Conservation (phyloP, 1,140 invertebrate genomes). For the Caenorhabditis tropicalis region DNA sequence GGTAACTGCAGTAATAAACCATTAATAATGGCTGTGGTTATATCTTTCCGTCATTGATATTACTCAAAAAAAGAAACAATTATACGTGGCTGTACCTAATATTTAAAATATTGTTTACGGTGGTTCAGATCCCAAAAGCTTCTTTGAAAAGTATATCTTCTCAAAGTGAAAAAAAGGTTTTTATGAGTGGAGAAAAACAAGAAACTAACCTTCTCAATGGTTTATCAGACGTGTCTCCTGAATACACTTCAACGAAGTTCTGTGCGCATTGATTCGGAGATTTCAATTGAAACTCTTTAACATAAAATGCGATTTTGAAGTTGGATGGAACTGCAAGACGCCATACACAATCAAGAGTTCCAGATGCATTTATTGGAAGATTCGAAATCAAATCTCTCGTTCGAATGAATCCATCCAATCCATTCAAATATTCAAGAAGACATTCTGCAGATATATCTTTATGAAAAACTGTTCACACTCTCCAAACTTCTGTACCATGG, state of each 20-base stretch:
- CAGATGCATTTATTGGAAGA: conserved; percentile 1
- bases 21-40: no score
- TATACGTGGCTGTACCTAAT: no score
- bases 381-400: conserved; percentile 7
- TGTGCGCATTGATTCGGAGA: conserved; percentile 52
- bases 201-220: conserved; percentile 33
- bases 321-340: conserved; percentile 48
- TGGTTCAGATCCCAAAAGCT: no score
- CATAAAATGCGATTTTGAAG: conserved; percentile 49
- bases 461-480: not conserved
- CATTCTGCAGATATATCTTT: conserved; percentile 7
- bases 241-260: conserved; percentile 58
- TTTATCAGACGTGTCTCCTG: conserved; percentile 42
- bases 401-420: conserved; percentile 48
- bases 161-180: not conserved
- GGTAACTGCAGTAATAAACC: no score
- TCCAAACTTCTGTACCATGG: conserved; percentile 2
- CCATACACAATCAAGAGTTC: conserved; percentile 55
- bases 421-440: conserved; percentile 48
- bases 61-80: no score
- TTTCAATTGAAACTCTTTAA: conserved; percentile 50
- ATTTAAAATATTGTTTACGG: no score
- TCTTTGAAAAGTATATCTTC: no score
- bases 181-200: not conserved
- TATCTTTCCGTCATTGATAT: no score